Evolutionary conservation across 2,113 vertebrate species (phyloP), one percentile per base, ranked within the genome.

Genomic region (Rhegmatorhina hoffmannsi): DNA sequence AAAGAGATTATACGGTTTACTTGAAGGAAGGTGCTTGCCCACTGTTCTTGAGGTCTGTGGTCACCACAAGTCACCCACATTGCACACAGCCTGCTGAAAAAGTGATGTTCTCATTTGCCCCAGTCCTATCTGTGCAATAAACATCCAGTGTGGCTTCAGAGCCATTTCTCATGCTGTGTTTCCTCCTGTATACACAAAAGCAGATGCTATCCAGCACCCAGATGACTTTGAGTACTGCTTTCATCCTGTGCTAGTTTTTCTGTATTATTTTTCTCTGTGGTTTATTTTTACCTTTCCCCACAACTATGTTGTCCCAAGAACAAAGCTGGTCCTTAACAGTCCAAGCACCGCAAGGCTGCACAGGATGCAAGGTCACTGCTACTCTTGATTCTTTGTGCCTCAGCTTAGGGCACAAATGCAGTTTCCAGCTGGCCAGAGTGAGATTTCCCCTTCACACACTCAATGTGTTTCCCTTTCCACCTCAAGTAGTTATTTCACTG

Each of bases 121-220:
- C 92, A 79, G 82, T 38, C n/a, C n/a, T 81, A 2, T 34, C 83
- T 64, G 29, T 70, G 69, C 90, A 60, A 38, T 47, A 69, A 96
- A 75, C 83, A 95, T 33, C 77, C 86, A 92, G 86, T 1, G 0
- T 90, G 68, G 90, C 86, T 72, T 68, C 86, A 50, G 88, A 96
- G 86, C 87, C 53, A 9, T 68, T 90, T 25, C 88, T 92, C 20
- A 26, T 59, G 56, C 67, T 60, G 82, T 70, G 68, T 21, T 75
- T 92, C 83, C 68, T 50, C 38, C 94, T 84, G n/a, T 62, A 59
- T 28, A 44, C 79, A 50, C 68, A 90, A 79, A 60, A 73, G 79
- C 88, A 95, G 93, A 87, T 96, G 93, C 90, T 88, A n/a, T 81
- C 68, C 53, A 91, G 92, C 91, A 84, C 91, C 89, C 89, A 87